Evolutionary conservation across 2,797 vertebrate genomes (phyloP).

Genomic region (Melanotaenia pygmaea): DNA sequence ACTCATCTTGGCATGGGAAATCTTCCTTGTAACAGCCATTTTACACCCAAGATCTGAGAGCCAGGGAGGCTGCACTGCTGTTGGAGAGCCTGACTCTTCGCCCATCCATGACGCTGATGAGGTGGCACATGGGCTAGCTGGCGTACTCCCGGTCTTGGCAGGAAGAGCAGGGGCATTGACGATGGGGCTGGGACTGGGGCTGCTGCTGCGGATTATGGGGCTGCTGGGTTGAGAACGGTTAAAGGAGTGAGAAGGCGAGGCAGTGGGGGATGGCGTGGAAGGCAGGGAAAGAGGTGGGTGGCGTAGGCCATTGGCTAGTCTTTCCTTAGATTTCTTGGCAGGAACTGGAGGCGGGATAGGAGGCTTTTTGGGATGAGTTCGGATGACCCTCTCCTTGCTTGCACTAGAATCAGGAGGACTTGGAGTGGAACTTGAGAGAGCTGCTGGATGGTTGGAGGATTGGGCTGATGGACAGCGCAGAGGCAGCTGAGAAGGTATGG

Average conservation of each 20-base stretch:
- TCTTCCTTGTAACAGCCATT: slow-evolving; percentile 84
- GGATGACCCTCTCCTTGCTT: slow-evolving; percentile 71
- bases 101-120: slow-evolving; percentile 72
- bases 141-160: slow-evolving; percentile 73
- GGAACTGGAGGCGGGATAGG: slow-evolving; percentile 95
- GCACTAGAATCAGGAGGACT: slow-evolving; percentile 66
- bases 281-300: slow-evolving; percentile 79
- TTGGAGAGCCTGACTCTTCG: slow-evolving; percentile 78
- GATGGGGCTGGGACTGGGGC: slow-evolving; percentile 38
- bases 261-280: slow-evolving; percentile 73
- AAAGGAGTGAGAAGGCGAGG: slow-evolving; percentile 72
- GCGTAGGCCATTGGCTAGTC: slow-evolving; percentile 90
- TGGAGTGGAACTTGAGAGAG: slow-evolving; percentile 63
- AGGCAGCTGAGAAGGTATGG: slow-evolving; percentile 74
- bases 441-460: slow-evolving; percentile 46
- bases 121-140: slow-evolving; percentile 70
- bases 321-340: slow-evolving; percentile 94
- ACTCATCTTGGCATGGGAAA: slow-evolving; percentile 86
- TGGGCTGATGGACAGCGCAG: slow-evolving; percentile 48
- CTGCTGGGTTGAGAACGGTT: slow-evolving; percentile 73
- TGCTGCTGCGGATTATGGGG: slow-evolving; percentile 64
- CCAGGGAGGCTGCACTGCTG: slow-evolving; percentile 87
- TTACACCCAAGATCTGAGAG: slow-evolving; percentile 86
- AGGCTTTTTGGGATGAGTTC: slow-evolving; percentile 88
- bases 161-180: slow-evolving; percentile 72